A percentile compares a stretch with the other conserved stretches of the same genome.
Conservation (phyloP, 2,797 vertebrate genomes). For the Silurus lanzhouensis region DNA sequence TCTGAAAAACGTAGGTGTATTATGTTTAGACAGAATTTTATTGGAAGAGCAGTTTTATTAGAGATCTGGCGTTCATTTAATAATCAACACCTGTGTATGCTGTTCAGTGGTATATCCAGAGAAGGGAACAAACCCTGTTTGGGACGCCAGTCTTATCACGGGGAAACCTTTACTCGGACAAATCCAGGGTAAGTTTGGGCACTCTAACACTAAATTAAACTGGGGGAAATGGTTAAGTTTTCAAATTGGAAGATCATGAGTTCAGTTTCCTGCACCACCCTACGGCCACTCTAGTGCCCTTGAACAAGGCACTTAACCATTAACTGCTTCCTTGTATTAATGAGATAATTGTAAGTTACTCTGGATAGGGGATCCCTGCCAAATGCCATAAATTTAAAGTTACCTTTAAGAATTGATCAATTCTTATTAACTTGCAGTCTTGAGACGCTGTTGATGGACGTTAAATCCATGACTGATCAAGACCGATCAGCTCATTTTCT, state of each 20-base stretch:
- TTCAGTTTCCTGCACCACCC: too few species aligned
- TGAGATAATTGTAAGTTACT: too few species aligned
- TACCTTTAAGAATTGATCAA: not conserved
- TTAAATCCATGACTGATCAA: slow-evolving; percentile 37
- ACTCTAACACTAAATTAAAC: too few species aligned
- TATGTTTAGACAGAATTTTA: not conserved
- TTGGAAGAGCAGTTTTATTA: not conserved
- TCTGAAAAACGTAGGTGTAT: not conserved
- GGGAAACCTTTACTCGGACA: not conserved
- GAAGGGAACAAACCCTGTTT: not conserved
- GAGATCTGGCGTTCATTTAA: not conserved
- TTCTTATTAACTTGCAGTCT: not conserved
- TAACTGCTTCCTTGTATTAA: too few species aligned
- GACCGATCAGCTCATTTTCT: slow-evolving; percentile 26
- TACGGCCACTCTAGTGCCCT: too few species aligned
- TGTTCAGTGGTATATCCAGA: not conserved
- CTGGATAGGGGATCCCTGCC: too few species aligned
- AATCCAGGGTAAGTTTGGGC: too few species aligned
- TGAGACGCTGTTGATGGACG: not conserved
- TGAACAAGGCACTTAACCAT: too few species aligned
- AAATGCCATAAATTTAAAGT: too few species aligned
- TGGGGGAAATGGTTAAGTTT: too few species aligned
- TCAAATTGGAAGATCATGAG: too few species aligned
- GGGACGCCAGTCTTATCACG: not conserved
- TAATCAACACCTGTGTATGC: not conserved